Evolutionary conservation across 2,888 invertebrate species (phyloP).

Genomic region (Athalia cordata): DNA sequence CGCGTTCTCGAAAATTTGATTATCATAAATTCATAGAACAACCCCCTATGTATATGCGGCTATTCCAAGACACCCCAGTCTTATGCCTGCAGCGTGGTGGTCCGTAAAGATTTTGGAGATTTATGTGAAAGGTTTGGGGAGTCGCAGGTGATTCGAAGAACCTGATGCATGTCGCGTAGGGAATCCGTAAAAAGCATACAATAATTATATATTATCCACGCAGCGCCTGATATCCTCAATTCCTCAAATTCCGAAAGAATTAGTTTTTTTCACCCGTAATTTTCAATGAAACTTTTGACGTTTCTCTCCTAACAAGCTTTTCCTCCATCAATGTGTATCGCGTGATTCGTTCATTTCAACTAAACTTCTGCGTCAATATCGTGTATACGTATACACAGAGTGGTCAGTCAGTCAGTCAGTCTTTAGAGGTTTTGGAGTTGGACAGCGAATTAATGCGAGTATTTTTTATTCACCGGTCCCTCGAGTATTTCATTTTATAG

Average conservation of each 20-base stretch:
- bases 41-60: slow-evolving; percentile 57
- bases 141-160: slow-evolving; percentile 21
- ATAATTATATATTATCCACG: no score
- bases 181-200: slow-evolving; percentile 49
- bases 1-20: slow-evolving; percentile 65
- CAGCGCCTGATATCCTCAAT: no score
- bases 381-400: no score
- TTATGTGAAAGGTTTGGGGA: slow-evolving; percentile 62
- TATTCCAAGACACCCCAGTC: slow-evolving; percentile 15
- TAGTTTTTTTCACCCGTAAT: no score
- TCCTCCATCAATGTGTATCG: slow-evolving; percentile 45
- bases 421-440: not conserved
- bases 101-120: slow-evolving; percentile 49
- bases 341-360: slow-evolving; percentile 49
- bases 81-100: slow-evolving; percentile 4
- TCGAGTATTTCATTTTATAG: slow-evolving; percentile 56
- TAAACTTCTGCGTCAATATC: slow-evolving; percentile 4
- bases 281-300: no score
- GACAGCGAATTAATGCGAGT: slow-evolving; percentile 64
- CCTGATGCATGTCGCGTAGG: slow-evolving; percentile 27
- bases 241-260: no score
- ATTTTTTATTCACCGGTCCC: slow-evolving; percentile 61
- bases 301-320: no score
- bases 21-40: slow-evolving; percentile 71
- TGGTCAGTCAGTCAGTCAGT: not conserved